Conservation (phyloP, 2,113 vertebrate species). For the Plotosus lineatus region DNA sequence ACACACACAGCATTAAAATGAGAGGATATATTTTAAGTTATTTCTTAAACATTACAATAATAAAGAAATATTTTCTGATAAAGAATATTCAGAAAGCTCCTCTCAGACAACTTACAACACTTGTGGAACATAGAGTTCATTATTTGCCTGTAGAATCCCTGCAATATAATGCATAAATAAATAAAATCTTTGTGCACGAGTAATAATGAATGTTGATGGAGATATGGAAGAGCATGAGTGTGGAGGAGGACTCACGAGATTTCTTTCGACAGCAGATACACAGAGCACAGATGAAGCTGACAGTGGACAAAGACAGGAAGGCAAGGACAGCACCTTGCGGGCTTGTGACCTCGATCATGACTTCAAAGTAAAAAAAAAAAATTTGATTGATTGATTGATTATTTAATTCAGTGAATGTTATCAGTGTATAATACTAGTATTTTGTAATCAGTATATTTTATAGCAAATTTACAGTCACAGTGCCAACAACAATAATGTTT, state of each 20-base stretch:
- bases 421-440: too few relatives aligned
- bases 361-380: neutral
- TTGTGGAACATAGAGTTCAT: slow-evolving; percentile 39
- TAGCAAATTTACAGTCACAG: neutral
- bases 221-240: neutral
- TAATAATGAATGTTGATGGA: neutral
- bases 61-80: too few relatives aligned
- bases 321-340: slow-evolving; percentile 42
- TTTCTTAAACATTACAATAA: neutral
- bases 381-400: neutral
- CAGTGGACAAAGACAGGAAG: slow-evolving; percentile 23
- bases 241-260: slow-evolving; percentile 37
- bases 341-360: slow-evolving; percentile 41
- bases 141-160: slow-evolving; percentile 45
- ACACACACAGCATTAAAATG: neutral
- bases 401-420: neutral
- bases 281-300: slow-evolving; percentile 31
- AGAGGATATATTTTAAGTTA: neutral
- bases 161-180: neutral
- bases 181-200: neutral
- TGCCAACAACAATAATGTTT: neutral
- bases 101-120: slow-evolving; percentile 31
- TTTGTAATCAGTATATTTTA: too few relatives aligned
- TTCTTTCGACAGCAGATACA: slow-evolving; percentile 48
- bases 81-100: neutral